phyloP scores from a whole-genome alignment of 2,888 invertebrate genomes.

The Cantharis flavilabris region DNA sequence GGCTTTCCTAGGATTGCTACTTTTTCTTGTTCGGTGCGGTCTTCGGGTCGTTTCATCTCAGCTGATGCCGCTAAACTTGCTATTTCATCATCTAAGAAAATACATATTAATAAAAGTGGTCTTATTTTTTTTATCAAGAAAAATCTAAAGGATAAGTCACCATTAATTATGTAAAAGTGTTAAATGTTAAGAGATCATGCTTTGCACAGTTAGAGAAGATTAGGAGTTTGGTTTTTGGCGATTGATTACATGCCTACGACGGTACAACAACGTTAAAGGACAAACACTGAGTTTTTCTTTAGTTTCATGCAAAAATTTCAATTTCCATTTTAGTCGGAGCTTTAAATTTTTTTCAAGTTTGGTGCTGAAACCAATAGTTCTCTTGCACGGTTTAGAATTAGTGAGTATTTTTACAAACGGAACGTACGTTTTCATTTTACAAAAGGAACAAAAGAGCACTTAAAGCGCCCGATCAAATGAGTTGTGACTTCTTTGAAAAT shows the following conservation, averaged over 20 bases:
- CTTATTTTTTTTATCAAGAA: background rate
- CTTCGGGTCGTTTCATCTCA: conserved; percentile 67
- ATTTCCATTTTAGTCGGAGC: background rate
- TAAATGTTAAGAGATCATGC: background rate
- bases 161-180: background rate
- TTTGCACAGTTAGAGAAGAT: background rate
- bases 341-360: no score
- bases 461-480: no score
- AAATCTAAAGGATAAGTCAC: background rate
- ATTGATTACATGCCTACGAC: background rate
- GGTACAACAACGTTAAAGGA: background rate
- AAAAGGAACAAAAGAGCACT: no score
- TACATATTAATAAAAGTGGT: background rate
- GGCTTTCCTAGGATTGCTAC: conserved; percentile 91
- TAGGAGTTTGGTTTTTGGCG: background rate
- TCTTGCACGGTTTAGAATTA: no score
- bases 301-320: background rate
- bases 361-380: background rate
- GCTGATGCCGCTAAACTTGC: conserved; percentile 67
- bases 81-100: conserved; percentile 58
- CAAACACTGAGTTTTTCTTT: background rate
- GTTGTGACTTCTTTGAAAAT: no score
- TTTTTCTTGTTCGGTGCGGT: conserved; percentile 80
- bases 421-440: no score
- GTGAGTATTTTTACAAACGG: no score